Conservation (phyloP, 2,113 vertebrate genomes). For the Lophochroa leadbeateri region DNA sequence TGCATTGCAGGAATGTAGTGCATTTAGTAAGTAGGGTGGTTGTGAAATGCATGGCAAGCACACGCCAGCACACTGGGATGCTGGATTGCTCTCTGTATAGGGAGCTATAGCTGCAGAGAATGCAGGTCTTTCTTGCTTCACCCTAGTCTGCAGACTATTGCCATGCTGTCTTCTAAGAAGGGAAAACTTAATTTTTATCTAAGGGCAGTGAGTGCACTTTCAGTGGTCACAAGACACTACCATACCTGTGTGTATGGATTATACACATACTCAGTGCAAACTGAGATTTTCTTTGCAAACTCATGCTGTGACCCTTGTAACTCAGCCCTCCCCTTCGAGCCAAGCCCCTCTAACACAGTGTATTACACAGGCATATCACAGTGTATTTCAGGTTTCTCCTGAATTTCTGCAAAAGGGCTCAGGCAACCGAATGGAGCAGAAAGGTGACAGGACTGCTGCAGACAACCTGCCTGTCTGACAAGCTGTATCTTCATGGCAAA, state of each 20-base stretch:
- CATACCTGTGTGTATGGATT: accelerated
- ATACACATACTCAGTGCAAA: accelerated
- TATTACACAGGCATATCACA: background rate
- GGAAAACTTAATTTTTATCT: background rate
- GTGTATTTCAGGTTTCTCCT: background rate
- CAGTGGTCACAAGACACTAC: background rate
- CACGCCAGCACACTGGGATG: accelerated
- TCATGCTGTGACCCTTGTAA: background rate
- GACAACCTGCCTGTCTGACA: background rate
- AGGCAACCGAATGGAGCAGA: accelerated
- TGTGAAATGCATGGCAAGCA: accelerated
- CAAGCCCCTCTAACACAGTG: accelerated
- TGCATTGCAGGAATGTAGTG: accelerated
- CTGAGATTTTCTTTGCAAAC: background rate
- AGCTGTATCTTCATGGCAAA: background rate
- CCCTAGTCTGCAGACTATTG: background rate
- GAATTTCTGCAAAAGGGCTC: background rate
- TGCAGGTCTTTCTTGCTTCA: accelerated
- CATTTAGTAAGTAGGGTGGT: accelerated
- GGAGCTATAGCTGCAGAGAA: accelerated
- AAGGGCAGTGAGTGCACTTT: background rate
- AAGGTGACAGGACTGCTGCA: background rate
- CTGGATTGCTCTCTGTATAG: accelerated
- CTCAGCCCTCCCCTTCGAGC: background rate
- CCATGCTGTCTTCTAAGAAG: background rate